Evolutionary conservation across 2,113 vertebrate genomes (phyloP), one percentile per base, ranked within the genome.

Genomic region (Terrapene triunguis): DNA sequence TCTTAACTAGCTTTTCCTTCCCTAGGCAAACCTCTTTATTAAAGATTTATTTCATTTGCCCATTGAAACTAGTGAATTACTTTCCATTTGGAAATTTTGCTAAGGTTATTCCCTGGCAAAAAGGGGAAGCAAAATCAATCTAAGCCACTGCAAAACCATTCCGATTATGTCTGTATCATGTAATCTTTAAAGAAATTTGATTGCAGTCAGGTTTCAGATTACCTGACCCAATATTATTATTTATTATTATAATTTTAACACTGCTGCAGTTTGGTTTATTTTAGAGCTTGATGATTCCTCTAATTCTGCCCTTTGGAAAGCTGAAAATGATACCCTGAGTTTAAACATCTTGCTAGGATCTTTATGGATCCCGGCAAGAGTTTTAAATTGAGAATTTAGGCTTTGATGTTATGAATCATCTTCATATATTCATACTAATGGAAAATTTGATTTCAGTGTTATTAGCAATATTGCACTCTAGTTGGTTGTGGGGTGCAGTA

Each of bases 11-110:
- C 79, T 27, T 13, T n/a, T 92, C 51, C 86, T 89, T 96, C 94
- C 94, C 69, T 78, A 90, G 92, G 51, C 11, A 97, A 96, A 94
- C 11, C 72, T 94, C 90, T 96, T 97, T 97, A 94, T 84, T 91
- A 94, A 94, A 91, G 93, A 97, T 97, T 97, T 96, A 93, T 97
- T 95, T 95, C 5, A 8, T 92, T 92, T 96, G 91, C 81, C 93
- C 88, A 92, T 94, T 97, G 65, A 94, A 94, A 96, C 55, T 42
- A 93, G 65, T 87, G 89, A 94, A 95, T 95, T 94, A 92, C 19
- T 51, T 88, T 96, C 83, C 94, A 55, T 94, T 89, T 96, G 80
- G 80, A 96, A 94, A 74, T 94, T 97, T 96, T 97, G 84, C 87
- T 94, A 91, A 96, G 74, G 92, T 94, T 91, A 94, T 87, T 93